Evolutionary conservation across 2,113 vertebrate species (phyloP).

Genomic region (Pristiophorus japonicus): DNA sequence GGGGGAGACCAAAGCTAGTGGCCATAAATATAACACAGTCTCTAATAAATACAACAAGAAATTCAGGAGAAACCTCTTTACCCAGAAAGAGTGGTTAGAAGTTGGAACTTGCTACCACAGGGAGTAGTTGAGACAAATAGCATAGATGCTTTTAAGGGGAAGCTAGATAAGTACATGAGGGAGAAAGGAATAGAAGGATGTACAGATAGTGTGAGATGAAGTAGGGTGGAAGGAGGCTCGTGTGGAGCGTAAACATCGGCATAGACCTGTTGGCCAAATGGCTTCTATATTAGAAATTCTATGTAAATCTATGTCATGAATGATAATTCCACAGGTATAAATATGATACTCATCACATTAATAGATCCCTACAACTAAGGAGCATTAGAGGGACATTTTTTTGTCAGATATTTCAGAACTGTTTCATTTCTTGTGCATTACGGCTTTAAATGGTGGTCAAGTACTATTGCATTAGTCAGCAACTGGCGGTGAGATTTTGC

Average conservation of each 20-base stretch:
- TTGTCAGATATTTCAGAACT: background rate
- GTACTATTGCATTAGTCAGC: background rate
- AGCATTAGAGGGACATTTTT: background rate
- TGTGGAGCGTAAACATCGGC: background rate
- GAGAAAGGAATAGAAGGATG: background rate
- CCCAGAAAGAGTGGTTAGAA: background rate
- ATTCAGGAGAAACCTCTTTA: background rate
- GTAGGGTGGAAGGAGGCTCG: too few relatives aligned
- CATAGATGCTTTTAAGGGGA: too few relatives aligned
- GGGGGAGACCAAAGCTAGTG: background rate
- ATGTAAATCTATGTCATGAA: too few relatives aligned
- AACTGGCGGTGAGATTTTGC: background rate
- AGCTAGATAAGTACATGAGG: too few relatives aligned
- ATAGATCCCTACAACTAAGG: background rate
- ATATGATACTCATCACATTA: background rate
- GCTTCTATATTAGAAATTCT: too few relatives aligned
- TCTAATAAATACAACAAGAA: background rate
- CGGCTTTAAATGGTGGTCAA: background rate
- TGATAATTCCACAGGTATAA: background rate
- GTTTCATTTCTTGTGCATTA: background rate
- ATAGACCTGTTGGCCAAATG: background rate
- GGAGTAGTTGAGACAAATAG: background rate
- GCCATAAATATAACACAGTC: background rate
- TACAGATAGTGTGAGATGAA: background rate
- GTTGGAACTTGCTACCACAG: background rate